phyloP scores from a whole-genome alignment of 2,797 vertebrate species.

The Hydrolagus colliei region DNA sequence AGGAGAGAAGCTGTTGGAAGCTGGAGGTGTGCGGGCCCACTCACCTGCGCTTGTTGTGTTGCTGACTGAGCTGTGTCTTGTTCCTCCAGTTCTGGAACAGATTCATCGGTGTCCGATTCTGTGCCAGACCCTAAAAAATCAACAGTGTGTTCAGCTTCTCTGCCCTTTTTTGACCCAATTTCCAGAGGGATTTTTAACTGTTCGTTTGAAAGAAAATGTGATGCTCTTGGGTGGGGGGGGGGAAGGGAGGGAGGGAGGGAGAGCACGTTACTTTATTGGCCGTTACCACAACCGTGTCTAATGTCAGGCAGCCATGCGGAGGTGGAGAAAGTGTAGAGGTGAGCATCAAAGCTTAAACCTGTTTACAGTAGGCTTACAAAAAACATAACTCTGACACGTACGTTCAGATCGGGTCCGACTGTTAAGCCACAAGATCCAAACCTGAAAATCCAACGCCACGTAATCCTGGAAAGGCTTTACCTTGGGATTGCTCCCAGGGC shows the following conservation, averaged over 20 bases:
- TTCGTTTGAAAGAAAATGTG: constrained; percentile 11
- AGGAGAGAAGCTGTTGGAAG: not conserved
- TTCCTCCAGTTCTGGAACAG: constrained; percentile 91
- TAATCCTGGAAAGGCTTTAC: constrained; percentile 7
- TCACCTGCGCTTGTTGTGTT: constrained; percentile 94
- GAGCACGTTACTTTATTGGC: not conserved
- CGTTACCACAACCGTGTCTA: constrained; percentile 9
- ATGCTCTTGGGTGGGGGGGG: not conserved
- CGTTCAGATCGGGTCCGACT: not conserved
- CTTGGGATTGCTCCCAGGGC: not conserved
- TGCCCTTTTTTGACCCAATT: not conserved
- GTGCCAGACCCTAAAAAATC: constrained; percentile 80
- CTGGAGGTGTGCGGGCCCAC: constrained; percentile 16
- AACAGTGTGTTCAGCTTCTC: constrained; percentile 26
- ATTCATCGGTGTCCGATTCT: constrained; percentile 95
- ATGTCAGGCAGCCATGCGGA: constrained; percentile 3
- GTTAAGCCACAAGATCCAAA: not conserved
- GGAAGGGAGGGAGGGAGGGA: not conserved
- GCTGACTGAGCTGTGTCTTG: constrained; percentile 90
- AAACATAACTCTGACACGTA: not conserved
- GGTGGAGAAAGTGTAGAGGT: constrained; percentile 15
- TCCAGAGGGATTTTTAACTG: constrained; percentile 6
- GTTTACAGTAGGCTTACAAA: not conserved
- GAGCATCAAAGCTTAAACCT: constrained; percentile 3
- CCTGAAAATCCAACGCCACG: constrained; percentile 1